Evolutionary conservation across 1,140 invertebrate genomes (phyloP).

Genomic region (Oreohelix idahoensis): DNA sequence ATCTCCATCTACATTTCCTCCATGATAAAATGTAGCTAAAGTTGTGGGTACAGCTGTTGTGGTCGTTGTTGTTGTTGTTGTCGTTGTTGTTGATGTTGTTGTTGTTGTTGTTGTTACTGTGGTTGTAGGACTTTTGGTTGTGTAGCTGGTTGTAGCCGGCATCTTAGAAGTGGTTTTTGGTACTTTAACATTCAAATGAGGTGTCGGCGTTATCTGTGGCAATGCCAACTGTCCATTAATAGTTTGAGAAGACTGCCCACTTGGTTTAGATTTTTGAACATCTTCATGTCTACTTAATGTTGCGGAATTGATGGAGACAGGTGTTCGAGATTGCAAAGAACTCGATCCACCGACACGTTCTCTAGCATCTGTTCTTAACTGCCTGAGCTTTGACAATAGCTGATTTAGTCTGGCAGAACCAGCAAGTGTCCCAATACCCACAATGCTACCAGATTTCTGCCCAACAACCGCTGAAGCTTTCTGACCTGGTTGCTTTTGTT

Average conservation of each 20-base stretch:
- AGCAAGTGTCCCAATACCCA: neutral
- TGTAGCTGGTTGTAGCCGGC: neutral
- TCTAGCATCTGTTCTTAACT: neutral
- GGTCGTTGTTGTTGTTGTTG: neutral
- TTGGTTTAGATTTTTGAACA: too few relatives aligned
- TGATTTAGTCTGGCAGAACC: neutral
- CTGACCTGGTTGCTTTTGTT: neutral
- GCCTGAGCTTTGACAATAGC: neutral
- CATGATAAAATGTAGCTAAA: neutral
- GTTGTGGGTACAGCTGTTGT: neutral
- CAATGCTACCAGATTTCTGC: neutral
- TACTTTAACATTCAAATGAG: too few relatives aligned
- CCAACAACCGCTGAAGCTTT: neutral
- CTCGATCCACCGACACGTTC: too few relatives aligned
- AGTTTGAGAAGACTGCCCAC: too few relatives aligned
- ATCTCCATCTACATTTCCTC: neutral
- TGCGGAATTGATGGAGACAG: too few relatives aligned
- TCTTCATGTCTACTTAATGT: too few relatives aligned
- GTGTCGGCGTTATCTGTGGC: too few relatives aligned
- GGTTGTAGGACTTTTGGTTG: neutral
- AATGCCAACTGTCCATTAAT: too few relatives aligned
- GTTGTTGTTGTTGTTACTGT: neutral
- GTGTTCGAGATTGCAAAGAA: too few relatives aligned
- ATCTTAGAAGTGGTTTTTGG: neutral
- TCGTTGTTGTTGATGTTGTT: neutral